Evolutionary conservation across 1,140 invertebrate species (phyloP), one percentile per base, ranked within the genome.

Genomic region (Babylonia areolata): DNA sequence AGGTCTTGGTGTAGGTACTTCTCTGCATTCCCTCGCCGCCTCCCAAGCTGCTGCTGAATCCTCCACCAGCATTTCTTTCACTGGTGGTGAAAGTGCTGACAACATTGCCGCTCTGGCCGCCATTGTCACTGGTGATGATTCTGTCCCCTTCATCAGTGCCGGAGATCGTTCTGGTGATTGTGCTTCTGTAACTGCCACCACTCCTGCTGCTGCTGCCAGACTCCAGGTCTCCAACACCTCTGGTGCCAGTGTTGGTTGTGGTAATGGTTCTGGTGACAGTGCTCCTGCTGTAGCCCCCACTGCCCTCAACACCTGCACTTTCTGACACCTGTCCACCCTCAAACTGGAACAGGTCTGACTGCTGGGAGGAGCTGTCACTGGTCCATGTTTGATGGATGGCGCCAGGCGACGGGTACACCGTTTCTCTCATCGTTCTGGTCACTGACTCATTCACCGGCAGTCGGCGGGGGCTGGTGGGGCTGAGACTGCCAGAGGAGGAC

Each of bases 401-500:
- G 37, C 2, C 31, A n/a, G 39, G 35, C 37, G 58, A 73, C 39
- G 82, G 28, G 82, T 71, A 46, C 20, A 73, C 28, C 37, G 35
- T 73, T 31, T 84, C 82, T 12, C 39, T 73, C 17, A 73, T 58
- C 35, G 58, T 85, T n/a, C 40, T 31, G 20, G 17, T 51, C 35
- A 46, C 58, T 0, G 39, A 69, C n/a, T n/a, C 54, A 35, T 40
- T 58, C 46, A 39, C 75, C 28, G 33, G 17, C 54, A 11, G 15
- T 0, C 35, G n/a, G 33, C 23, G 17, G 28, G 81, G 58, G 54
- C 81, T 83, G 54, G 81, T 83, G 54, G 81, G 51, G 33, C 81
- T 83, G 20, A 46, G 58, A 40, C 58, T 71, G 9, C 20, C 81
- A 6, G 81, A 71, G 46, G 82, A 84, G 3, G 82, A 84, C 15